Conservation (phyloP, 2,113 vertebrate genomes). For the Solenodon paradoxus region DNA sequence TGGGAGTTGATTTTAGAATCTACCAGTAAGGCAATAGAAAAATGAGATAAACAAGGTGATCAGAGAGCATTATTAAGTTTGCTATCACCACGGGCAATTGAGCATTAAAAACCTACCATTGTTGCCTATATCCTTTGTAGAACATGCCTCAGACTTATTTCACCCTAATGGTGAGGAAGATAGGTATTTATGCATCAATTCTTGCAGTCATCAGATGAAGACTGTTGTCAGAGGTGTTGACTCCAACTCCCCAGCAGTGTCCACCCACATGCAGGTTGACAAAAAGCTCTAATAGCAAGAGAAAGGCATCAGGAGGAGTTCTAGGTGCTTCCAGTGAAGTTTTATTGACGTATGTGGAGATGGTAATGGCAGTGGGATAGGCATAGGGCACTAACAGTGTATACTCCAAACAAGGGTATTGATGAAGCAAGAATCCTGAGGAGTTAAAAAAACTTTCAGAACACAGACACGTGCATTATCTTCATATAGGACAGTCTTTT, state of each 20-base stretch:
- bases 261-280: neutral
- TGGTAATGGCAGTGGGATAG: neutral
- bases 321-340: neutral
- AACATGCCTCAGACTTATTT: neutral
- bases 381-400: neutral
- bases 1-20: neutral
- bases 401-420: neutral
- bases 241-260: neutral
- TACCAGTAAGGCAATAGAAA: neutral
- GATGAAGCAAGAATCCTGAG: neutral
- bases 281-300: neutral
- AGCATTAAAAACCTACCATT: neutral
- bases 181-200: neutral
- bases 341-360: neutral
- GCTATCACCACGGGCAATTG: neutral
- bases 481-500: neutral
- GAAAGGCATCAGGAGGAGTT: neutral
- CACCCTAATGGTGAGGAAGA: neutral
- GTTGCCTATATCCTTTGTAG: neutral
- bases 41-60: neutral
- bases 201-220: neutral
- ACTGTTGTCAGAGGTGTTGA: neutral
- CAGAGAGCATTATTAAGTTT: neutral
- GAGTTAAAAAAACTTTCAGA: neutral
- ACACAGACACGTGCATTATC: neutral